Evolutionary conservation across 2,113 vertebrate genomes (phyloP).

Genomic region (Trichomycterus rosablanca): DNA sequence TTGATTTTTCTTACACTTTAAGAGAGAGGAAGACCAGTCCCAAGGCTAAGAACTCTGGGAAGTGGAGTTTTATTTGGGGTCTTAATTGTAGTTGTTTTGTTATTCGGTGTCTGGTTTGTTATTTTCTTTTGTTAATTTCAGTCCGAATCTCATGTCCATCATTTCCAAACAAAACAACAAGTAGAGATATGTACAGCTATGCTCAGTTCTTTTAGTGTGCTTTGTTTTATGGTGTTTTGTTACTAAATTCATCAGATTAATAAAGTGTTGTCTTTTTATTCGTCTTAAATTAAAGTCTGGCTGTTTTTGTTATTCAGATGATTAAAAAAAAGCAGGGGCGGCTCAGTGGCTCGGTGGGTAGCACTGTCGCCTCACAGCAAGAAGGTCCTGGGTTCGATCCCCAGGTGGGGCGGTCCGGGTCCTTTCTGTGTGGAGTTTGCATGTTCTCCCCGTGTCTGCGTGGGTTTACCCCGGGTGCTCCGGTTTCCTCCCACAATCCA

Average conservation of each 20-base stretch:
- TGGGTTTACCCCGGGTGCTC: too few species aligned
- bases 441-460: too few species aligned
- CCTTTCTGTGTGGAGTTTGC: too few species aligned
- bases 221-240: slow-evolving; percentile 30
- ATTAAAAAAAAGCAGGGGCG: too few species aligned
- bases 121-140: too few species aligned
- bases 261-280: slow-evolving; percentile 43
- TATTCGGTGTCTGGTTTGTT: neutral
- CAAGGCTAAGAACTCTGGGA: slow-evolving; percentile 29
- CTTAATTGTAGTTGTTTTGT: slow-evolving; percentile 17
- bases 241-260: slow-evolving; percentile 33
- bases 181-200: neutral
- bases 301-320: too few species aligned
- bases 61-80: slow-evolving; percentile 21
- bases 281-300: too few species aligned
- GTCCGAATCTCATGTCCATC: neutral
- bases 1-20: neutral
- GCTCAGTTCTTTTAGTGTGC: slow-evolving; percentile 46
- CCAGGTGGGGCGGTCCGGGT: too few species aligned
- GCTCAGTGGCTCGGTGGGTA: too few species aligned
- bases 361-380: too few species aligned
- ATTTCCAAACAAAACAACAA: neutral
- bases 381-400: too few species aligned
- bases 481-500: too few species aligned
- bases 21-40: slow-evolving; percentile 10